Evolutionary conservation across 2,797 vertebrate species (phyloP), one percentile per base, ranked within the genome.

Genomic region (Moxostoma hubbsi): DNA sequence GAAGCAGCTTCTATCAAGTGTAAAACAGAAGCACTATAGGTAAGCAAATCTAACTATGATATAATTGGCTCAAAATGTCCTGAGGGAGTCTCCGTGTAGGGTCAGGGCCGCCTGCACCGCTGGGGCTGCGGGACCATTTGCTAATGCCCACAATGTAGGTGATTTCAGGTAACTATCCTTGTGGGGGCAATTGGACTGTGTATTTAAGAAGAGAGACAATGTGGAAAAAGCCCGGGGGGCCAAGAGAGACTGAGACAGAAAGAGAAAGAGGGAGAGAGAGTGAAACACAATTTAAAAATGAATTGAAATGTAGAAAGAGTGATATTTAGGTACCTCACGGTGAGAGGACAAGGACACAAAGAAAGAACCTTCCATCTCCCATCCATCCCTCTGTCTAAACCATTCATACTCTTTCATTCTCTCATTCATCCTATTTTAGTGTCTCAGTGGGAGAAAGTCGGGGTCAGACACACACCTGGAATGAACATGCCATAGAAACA

Each of bases 191-290:
- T 36, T 36, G 36, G 3, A 4, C 77, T 89, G 89, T 93, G 91
- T 92, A 89, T 90, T 90, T 91, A 87, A 90, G 89, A 89, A 88
- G 91, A 90, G 89, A 91, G 86, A 87, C 88, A 92, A 91, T 93
- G 89, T 89, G 82, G 82, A 79, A 69, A 86, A 87, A 58, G 58
- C 71, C 81, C 86, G 50, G 65, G 83, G 81, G 86, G 86, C 85
- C 88, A 81, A 59, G 70, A 53, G 49, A 82, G 74, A 54, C 77
- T 85, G 80, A 68, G 59, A 80, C 58, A 73, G 66, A 76, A 36
- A 55, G 36, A 75, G 50, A 80, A 76, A 53, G 43, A 54, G 72
- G n/a, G 16, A 75, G 46, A 74, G 50, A 49, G 3, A n/a, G 36
- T 64, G 47, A 68, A 15, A 57, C 53, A 18, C 45, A 80, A 36